phyloP scores from a whole-genome alignment of 64 coral and sea anemone species.

The Platygyra sinensis region DNA sequence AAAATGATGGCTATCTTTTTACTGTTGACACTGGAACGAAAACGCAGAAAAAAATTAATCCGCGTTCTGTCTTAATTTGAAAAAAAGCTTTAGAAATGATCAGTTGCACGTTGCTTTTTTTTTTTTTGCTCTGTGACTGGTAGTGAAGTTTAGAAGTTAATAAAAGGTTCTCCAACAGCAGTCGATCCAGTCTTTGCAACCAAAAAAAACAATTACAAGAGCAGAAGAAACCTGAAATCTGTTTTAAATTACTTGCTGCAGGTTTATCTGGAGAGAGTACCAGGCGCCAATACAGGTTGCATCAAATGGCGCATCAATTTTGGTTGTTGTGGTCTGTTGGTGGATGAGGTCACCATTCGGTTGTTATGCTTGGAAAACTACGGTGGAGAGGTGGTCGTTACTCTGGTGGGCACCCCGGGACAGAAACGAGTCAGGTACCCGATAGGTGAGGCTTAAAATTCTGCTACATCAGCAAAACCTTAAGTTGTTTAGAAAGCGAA shows the following conservation, averaged over 20 bases:
- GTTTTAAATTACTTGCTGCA: neutral
- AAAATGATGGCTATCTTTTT: too few relatives aligned
- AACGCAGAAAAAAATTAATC: too few relatives aligned
- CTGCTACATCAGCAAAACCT: too few relatives aligned
- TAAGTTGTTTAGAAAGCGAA: neutral
- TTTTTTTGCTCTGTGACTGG: too few relatives aligned
- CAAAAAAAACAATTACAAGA: too few relatives aligned
- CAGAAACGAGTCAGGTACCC: slow-evolving; percentile 71
- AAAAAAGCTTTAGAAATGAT: too few relatives aligned
- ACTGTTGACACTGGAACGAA: too few relatives aligned
- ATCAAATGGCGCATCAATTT: slow-evolving; percentile 94
- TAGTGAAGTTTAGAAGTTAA: neutral
- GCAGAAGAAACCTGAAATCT: neutral
- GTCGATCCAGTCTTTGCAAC: too few relatives aligned
- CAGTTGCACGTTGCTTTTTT: too few relatives aligned
- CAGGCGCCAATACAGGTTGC: slow-evolving; percentile 66
- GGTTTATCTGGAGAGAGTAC: slow-evolving; percentile 80
- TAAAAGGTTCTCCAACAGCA: too few relatives aligned
- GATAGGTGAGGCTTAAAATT: slow-evolving; percentile 56
- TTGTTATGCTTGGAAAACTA: slow-evolving; percentile 55
- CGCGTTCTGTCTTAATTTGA: too few relatives aligned
- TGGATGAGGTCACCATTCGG: slow-evolving; percentile 84
- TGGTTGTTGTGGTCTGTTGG: slow-evolving; percentile 79
- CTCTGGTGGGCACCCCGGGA: slow-evolving; percentile 61
- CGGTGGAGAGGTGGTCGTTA: slow-evolving; percentile 85